These are phyloP conservation scores for Sebastolobus alascanus DNA, from an alignment of 2,797 vertebrate genomes.

Conservation along the genomic window DNA sequence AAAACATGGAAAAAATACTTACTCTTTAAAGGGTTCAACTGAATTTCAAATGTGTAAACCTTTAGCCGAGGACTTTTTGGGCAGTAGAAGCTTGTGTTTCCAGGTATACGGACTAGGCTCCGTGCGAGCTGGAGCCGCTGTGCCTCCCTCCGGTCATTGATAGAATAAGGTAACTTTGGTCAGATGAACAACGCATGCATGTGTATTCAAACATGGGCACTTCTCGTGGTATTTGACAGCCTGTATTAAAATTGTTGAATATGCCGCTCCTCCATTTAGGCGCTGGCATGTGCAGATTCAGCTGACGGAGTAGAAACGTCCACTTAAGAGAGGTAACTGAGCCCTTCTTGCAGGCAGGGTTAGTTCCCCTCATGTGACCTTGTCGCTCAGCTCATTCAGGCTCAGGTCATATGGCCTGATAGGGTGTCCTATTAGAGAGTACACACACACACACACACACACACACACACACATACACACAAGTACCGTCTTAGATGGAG, in stretches of 20 bases:
- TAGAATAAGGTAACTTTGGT: slow-evolving; percentile 38
- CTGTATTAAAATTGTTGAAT: slow-evolving; percentile 36
- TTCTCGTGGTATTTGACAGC: slow-evolving; percentile 9
- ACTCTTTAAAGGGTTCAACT: neutral
- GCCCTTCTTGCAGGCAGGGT: slow-evolving; percentile 36
- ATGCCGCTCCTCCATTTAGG: slow-evolving; percentile 38
- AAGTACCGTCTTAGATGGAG: neutral
- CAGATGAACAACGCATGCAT: neutral
- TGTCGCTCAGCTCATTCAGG: slow-evolving; percentile 55
- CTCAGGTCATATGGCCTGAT: slow-evolving; percentile 37
- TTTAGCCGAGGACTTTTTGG: neutral
- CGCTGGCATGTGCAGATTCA: slow-evolving; percentile 47
- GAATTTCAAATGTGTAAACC: slow-evolving; percentile 7
- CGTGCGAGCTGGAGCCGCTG: neutral
- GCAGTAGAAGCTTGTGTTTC: slow-evolving; percentile 7
- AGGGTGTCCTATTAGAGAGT: slow-evolving; percentile 19
- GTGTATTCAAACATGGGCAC: slow-evolving; percentile 3
- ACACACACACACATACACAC: slow-evolving; percentile 13
- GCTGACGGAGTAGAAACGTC: slow-evolving; percentile 69
- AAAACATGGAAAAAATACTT: too few species aligned
- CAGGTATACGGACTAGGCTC: neutral
- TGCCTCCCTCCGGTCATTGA: neutral
- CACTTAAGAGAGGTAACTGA: slow-evolving; percentile 67
- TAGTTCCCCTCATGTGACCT: slow-evolving; percentile 58
- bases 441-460: neutral